Base-by-base conservation (phyloP, 2,888 invertebrate genomes). In the Bombylius discolor region DNA sequence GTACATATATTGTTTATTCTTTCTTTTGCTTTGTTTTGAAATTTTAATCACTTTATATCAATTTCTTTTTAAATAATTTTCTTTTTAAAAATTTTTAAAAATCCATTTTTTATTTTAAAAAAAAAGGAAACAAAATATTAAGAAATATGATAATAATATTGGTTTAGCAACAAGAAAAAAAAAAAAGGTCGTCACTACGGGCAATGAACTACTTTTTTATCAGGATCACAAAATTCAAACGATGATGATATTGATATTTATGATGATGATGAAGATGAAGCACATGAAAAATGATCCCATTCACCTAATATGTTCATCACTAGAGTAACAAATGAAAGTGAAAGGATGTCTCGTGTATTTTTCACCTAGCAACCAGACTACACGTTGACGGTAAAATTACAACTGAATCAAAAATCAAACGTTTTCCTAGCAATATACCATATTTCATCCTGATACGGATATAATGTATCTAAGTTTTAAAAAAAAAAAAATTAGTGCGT, bases 341-440 rank as follows among this genome's bases (percentile, higher is more conserved):
- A 64, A 64, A 64, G 63, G 63, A 62, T 59, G 59, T 57, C 52
- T 23, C 56, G 57, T 56, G 62, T 60, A 58, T 61, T 56, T 62
- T 66, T 62, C 64, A 64, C 72, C 66, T 72, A 71, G 72, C 71
- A 72, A 72, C 72, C 66, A 67, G 64, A 66, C 68, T 68, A 67
- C 70, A 68, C 69, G 70, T 66, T 67, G 72, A 73, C 73, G 73
- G 73, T 71, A 70, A 70, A 74, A 73, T 72, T 73, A 72, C 72
- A 73, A 74, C 74, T 74, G 74, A 74, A 72, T 69, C 69, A 66
- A 66, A 69, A 73, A 69, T 72, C 71, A 68, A 58, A 53, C 68
- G 68, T 73, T 73, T 72, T 73, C 73, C 71, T 69, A 70, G 73
- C 71, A 71, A 73, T 72, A 73, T 56, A 23, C 23, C 23, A 23